Conservation (phyloP, 2,113 vertebrate genomes). For the Mola mola region DNA sequence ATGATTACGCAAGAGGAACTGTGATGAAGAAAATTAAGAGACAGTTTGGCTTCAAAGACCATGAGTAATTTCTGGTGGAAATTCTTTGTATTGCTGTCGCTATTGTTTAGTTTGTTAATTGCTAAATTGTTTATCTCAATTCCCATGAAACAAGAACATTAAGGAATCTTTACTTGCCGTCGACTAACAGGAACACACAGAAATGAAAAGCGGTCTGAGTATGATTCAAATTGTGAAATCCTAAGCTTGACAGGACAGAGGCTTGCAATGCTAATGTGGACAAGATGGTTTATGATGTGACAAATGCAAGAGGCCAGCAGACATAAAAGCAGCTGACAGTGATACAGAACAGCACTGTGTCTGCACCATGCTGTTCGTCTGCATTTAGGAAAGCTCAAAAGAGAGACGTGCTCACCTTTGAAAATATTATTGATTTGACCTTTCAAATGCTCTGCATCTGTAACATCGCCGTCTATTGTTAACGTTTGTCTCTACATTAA, state of each 20-base stretch:
- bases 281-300: conserved; percentile 36
- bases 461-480: background rate
- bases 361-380: too few relatives aligned
- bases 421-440: background rate
- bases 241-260: conserved; percentile 15
- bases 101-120: background rate
- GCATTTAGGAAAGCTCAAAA: background rate
- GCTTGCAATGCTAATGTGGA: conserved; percentile 24
- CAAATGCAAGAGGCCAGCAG: conserved; percentile 22
- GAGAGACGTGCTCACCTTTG: background rate
- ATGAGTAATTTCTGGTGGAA: background rate
- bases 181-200: background rate
- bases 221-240: conserved; percentile 20
- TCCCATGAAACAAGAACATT: background rate
- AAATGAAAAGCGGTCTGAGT: conserved; percentile 6
- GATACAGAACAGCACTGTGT: background rate
- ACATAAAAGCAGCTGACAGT: conserved; percentile 21
- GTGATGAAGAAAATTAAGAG: too few relatives aligned
- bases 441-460: background rate
- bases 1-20: too few relatives aligned
- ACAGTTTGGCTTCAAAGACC: too few relatives aligned
- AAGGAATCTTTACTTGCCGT: background rate
- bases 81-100: too few relatives aligned
- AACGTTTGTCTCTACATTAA: too few relatives aligned
- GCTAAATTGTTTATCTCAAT: background rate